Conservation (phyloP, 2,888 invertebrate genomes). For the Spatulosminthurus flaviceps region DNA sequence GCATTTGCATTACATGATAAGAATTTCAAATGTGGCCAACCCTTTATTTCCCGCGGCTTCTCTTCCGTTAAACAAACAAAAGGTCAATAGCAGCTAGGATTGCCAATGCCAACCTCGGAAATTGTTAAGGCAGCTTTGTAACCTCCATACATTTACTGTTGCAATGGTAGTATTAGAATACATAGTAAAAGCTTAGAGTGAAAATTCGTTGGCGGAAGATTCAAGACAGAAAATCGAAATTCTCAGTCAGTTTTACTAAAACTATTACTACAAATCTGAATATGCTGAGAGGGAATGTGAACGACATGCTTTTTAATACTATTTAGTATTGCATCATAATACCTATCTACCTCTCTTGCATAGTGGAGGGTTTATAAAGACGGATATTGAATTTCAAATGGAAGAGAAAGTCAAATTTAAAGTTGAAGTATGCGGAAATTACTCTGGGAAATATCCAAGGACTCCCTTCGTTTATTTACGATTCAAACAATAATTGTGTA, state of each 20-base stretch:
- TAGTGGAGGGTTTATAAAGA: neutral
- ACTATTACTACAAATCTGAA: too few species aligned
- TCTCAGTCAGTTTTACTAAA: neutral
- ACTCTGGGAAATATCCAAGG: neutral
- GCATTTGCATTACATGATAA: constrained; percentile 5
- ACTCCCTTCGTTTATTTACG: neutral
- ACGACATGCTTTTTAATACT: too few species aligned
- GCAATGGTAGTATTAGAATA: too few species aligned
- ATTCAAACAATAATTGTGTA: neutral
- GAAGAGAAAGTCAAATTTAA: neutral
- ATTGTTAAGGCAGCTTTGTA: too few species aligned
- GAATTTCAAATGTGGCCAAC: constrained; percentile 4
- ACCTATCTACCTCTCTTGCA: neutral
- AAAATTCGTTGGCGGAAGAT: neutral
- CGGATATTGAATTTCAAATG: constrained; percentile 8
- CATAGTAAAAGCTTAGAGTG: neutral
- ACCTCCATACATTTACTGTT: too few species aligned
- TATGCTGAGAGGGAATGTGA: too few species aligned
- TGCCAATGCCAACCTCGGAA: neutral
- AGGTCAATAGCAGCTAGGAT: neutral
- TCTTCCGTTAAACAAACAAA: neutral
- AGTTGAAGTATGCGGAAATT: constrained; percentile 14
- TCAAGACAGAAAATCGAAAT: constrained; percentile 2
- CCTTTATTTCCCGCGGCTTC: neutral
- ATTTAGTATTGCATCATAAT: too few species aligned